Base-by-base conservation (phyloP, 2,797 vertebrate species). In the Ambastaia sidthimunki region DNA sequence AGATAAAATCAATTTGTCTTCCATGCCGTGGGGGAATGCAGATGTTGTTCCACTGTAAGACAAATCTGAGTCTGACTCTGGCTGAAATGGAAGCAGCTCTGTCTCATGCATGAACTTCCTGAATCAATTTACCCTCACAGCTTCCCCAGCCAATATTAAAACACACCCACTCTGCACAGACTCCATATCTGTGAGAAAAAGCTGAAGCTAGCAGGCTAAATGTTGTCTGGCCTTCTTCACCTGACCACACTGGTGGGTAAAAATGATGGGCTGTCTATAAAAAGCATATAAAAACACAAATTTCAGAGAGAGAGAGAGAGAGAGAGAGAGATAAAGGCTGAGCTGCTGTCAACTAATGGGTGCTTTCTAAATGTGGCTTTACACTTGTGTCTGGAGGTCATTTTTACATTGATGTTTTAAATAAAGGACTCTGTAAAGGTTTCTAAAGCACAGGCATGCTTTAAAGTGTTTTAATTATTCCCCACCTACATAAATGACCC, bases 1-100 rank as follows among this genome's bases (percentile, higher is more conserved):
- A 87, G 89, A 90, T 86, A 84, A 80, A 90, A 86, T 90, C 89
- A 86, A 89, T 91, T 89, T 89, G 78, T 90, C 76, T 79, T 4
- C 16, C 84, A 88, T 84, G 68, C 84, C 1, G 25, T 87, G 82
- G 84, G 86, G 83, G 74, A 78, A 7, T 78, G 48, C 76, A 59
- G 66, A 77, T 70, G 82, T 25, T 83, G 76, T 80, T 77, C 55
- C 73, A 68, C 41, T 82, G 57, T 78, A 75, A 67, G 86, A 76
- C 77, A 81, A 54, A 79, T 74, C 13, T 68, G 74, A 84, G 81
- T 71, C 52, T 52, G 44, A 68, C 60, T 82, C 65, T 60, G 70
- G 47, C 70, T 41, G 31, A 70, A 80, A 80, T 67, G 70, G 70
- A 69, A 85, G 65, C 80, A 55, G 48, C 82, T 72, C 71, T 71